Evolutionary conservation across 2,113 vertebrate species (phyloP), one percentile per base, ranked within the genome.

Genomic region (Oryzias woworae): DNA sequence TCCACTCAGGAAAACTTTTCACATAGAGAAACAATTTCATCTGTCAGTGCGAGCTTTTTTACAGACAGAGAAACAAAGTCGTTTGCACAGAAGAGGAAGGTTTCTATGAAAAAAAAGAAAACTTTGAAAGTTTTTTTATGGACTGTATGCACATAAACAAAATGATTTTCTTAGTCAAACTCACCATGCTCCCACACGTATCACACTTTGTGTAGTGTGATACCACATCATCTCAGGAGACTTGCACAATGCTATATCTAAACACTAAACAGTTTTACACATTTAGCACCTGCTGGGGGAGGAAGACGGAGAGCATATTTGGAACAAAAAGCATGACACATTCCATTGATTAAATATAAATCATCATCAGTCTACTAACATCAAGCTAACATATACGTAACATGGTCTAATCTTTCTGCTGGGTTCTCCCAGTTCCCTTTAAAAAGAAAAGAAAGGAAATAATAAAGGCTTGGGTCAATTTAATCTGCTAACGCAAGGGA

Each of bases 31-130:
- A n/a, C n/a, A 50, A 14, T 18, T 44, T 20, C 12, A 58, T 56
- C 61, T 1, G 75, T 78, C 78, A 55, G 67, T 80, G 71, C 22
- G 69, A 59, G 77, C 68, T 66, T 64, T 75, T 58, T 26, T 26
- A 20, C 20, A 20, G 20, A 20, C 1, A 20, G 20, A 20, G 20
- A 20, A 20, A 20, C 20, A 20, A 28, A 28, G 26, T 28, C 5
- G 5, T 28, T 28, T 28, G 0, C 36, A 36, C 10, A 36, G 8
- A 36, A 36, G 8, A 12, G 4, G n/a, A 42, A 44, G 42, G 23
- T 28, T 18, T 57, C 22, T 44, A 0, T 44, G 0, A 14, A 42
- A 64, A 24, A 36, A n/a, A 44, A 1, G 50, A 52, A 52, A 44
- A 22, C 43, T 18, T 1, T 13, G 1, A 28, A 14, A 47, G 50